These are phyloP conservation scores for Conopomorpha cramerella DNA, from an alignment of 1,140 invertebrate species.

Conservation along the genomic window DNA sequence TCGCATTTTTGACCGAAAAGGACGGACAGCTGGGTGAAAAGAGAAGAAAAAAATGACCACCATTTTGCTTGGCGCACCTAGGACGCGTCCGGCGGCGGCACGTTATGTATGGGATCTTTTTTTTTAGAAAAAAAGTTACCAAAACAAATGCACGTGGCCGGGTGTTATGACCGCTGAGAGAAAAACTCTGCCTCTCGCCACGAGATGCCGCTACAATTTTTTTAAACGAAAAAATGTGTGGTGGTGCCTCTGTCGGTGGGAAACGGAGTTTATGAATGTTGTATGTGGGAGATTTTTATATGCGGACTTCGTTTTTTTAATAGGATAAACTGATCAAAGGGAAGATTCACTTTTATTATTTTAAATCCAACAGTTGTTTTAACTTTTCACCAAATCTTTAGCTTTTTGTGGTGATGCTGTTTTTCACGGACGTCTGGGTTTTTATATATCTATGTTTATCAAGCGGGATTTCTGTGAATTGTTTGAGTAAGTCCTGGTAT, in stretches of 20 bases:
- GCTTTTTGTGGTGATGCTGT: too few relatives aligned
- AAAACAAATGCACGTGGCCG: slow-evolving; percentile 60
- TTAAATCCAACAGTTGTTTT: too few relatives aligned
- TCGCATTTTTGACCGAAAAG: slow-evolving; percentile 61
- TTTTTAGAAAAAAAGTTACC: slow-evolving; percentile 54
- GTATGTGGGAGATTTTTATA: neutral
- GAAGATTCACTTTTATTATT: too few relatives aligned
- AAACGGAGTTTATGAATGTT: slow-evolving; percentile 1
- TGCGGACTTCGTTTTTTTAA: too few relatives aligned
- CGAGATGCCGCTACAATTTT: slow-evolving; percentile 53
- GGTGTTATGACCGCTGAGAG: slow-evolving; percentile 51
- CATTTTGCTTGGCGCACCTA: slow-evolving; percentile 57
- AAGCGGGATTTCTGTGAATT: too few relatives aligned
- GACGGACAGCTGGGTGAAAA: slow-evolving; percentile 59
- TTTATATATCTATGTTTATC: too few relatives aligned
- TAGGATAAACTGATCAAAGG: too few relatives aligned
- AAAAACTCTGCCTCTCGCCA: slow-evolving; percentile 43
- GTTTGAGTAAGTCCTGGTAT: too few relatives aligned
- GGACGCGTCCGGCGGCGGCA: slow-evolving; percentile 32
- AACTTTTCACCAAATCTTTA: too few relatives aligned
- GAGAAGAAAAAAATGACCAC: slow-evolving; percentile 59
- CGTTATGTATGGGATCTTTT: slow-evolving; percentile 55
- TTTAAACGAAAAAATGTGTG: slow-evolving; percentile 35
- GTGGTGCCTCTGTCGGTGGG: slow-evolving; percentile 30
- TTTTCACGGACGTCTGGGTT: too few relatives aligned